These are phyloP conservation scores for Resseliella maxima DNA, from an alignment of 2,888 invertebrate species.

Conservation along the genomic window DNA sequence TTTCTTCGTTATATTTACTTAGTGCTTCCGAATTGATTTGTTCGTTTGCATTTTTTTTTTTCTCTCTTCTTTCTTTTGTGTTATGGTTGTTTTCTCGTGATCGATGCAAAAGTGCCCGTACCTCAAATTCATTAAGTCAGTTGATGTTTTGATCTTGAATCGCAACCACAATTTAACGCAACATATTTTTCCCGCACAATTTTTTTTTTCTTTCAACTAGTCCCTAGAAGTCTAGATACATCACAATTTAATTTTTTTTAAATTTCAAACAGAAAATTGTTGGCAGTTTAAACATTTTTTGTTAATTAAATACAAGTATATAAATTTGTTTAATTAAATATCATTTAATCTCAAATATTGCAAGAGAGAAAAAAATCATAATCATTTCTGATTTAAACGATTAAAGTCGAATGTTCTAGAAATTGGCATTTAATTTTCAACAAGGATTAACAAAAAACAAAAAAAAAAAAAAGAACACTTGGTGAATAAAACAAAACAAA, in stretches of 20 bases:
- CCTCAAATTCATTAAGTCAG: constrained; percentile 24
- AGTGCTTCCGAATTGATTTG: constrained; percentile 19
- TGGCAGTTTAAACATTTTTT: too few relatives aligned
- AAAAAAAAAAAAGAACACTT: too few relatives aligned
- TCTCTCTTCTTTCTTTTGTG: not conserved
- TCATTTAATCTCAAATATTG: too few relatives aligned
- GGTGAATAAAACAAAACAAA: too few relatives aligned
- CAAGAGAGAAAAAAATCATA: too few relatives aligned
- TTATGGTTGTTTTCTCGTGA: not conserved
- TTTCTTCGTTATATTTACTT: not conserved
- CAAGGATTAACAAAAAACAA: too few relatives aligned
- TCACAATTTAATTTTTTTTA: too few relatives aligned
- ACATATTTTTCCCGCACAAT: not conserved
- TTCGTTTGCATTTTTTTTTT: not conserved
- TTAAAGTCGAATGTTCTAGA: not conserved
- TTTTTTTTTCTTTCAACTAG: not conserved
- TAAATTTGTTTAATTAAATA: not conserved
- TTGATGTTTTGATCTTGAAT: constrained; percentile 53
- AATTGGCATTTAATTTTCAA: not conserved
- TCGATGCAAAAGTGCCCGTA: constrained; percentile 10
- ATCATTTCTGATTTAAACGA: too few relatives aligned
- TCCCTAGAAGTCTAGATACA: not conserved
- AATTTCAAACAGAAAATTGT: too few relatives aligned
- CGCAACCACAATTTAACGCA: not conserved
- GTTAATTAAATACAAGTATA: not conserved